A percentile compares a stretch with the other conserved stretches of the same genome.
Evolutionary conservation across 2,113 vertebrate genomes (phyloP).

Genomic region (Podarcis cretensis): DNA sequence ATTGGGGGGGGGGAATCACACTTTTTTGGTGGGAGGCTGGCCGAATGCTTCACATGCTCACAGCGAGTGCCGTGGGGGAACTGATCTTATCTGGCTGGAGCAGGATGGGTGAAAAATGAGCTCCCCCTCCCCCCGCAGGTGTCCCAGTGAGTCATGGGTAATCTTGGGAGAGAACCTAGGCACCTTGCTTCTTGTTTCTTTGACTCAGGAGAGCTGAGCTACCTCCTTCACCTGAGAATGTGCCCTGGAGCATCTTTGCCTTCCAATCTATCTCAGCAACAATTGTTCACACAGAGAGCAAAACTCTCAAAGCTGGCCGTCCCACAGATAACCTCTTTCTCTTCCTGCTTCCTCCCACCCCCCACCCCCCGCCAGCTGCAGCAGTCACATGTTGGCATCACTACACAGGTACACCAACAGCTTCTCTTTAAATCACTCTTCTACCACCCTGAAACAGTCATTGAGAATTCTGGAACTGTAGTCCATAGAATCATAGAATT

Average conservation of each 20-base stretch:
- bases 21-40: conserved; percentile 5
- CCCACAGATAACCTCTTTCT: not conserved
- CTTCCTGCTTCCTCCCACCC: not conserved
- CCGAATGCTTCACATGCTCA: not conserved
- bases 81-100: not conserved
- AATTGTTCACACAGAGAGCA: not conserved
- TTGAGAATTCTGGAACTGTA: no score
- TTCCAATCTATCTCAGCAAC: not conserved
- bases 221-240: not conserved
- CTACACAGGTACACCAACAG: no score
- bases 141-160: not conserved
- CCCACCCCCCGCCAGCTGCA: no score
- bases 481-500: no score
- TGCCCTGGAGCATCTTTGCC: not conserved
- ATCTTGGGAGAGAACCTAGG: not conserved
- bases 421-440: no score
- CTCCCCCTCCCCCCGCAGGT: not conserved
- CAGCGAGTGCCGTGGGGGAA: not conserved
- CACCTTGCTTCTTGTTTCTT: not conserved
- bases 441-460: no score
- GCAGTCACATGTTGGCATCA: not conserved
- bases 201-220: not conserved
- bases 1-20: not conserved
- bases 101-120: not conserved
- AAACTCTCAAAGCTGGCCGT: not conserved